Percentiles rank a stretch among this genome's conserved stretches.
phyloP scores from a whole-genome alignment of 2,113 vertebrate species.

The Baryphthengus martii region DNA sequence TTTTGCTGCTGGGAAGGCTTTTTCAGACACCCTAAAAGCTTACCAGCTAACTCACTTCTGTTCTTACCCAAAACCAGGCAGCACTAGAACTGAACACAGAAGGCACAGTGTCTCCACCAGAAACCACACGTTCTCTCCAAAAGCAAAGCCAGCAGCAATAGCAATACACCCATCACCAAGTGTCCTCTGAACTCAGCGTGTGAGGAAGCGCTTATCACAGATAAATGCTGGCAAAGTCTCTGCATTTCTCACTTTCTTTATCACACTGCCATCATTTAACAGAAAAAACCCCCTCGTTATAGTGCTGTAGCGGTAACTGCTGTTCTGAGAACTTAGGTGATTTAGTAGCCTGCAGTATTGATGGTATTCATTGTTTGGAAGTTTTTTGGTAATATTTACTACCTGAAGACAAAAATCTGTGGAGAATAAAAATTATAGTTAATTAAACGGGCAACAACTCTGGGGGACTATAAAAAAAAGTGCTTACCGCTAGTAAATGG shows the following conservation, averaged over 20 bases:
- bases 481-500: neutral
- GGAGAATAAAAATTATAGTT: neutral
- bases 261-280: neutral
- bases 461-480: neutral
- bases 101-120: neutral
- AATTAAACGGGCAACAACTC: neutral
- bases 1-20: neutral
- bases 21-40: neutral
- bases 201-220: rapidly evolving
- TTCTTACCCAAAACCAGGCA: neutral
- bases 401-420: neutral
- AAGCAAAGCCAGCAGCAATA: neutral
- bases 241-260: neutral
- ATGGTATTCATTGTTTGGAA: neutral
- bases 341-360: neutral
- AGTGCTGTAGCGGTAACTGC: neutral
- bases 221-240: neutral
- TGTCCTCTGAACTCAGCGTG: neutral
- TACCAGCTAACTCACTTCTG: neutral
- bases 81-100: neutral
- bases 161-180: neutral
- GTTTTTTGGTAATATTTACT: neutral
- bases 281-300: neutral
- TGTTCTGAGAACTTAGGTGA: neutral
- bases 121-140: neutral